Conservation (phyloP, 2,888 invertebrate species). For the Cerastis rubricosa region DNA sequence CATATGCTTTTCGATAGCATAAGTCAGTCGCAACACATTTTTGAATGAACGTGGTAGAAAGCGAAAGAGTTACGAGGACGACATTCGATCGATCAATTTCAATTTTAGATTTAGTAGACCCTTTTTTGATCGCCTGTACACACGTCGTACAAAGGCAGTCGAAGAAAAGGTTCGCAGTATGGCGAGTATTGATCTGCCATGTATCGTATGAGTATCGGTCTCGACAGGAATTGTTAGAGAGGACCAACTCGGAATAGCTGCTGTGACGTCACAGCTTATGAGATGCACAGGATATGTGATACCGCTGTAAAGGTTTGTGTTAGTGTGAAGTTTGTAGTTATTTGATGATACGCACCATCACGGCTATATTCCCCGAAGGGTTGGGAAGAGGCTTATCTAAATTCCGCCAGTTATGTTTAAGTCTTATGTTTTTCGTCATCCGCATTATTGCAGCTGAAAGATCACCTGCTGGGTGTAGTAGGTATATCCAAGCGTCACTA, state of each 20-base stretch:
- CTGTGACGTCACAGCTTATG: conserved; percentile 10
- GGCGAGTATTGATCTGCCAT: conserved; percentile 57
- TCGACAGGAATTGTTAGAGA: conserved; percentile 66
- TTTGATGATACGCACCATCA: not conserved
- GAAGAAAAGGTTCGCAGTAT: conserved; percentile 42
- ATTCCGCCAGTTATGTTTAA: too few relatives aligned
- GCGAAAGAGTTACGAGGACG: not conserved
- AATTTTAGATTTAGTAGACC: not conserved
- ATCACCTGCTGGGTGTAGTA: not conserved
- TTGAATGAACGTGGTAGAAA: not conserved
- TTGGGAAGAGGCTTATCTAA: not conserved
- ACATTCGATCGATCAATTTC: not conserved
- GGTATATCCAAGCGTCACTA: not conserved
- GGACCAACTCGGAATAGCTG: conserved; percentile 34
- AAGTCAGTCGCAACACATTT: not conserved
- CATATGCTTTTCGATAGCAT: not conserved
- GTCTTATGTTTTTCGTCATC: not conserved
- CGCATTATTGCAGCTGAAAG: not conserved
- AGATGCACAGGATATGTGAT: conserved; percentile 11
- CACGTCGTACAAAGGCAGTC: conserved; percentile 10
- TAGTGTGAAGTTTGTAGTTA: not conserved
- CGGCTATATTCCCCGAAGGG: not conserved
- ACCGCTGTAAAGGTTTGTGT: not conserved
- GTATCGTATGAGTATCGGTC: conserved; percentile 57
- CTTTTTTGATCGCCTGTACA: conserved; percentile 12